phyloP scores from a whole-genome alignment of 1,140 invertebrate species.

The Apis dorsata region DNA sequence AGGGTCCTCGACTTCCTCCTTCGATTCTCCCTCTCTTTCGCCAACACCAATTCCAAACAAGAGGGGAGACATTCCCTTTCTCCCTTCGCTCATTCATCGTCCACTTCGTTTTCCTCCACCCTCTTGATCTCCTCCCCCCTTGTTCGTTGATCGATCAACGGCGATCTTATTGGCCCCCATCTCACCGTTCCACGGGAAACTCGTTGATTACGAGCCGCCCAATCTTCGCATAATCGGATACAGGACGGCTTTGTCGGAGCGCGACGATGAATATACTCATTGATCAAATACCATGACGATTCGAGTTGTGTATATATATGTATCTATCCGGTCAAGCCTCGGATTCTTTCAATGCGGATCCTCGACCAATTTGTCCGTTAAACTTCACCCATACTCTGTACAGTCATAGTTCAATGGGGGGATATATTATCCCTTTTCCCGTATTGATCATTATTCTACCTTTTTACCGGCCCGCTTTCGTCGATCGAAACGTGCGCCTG shows the following conservation, averaged over 20 bases:
- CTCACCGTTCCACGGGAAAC: constrained; percentile 5
- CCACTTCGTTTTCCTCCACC: no score
- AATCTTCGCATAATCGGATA: constrained; percentile 25
- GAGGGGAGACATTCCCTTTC: no score
- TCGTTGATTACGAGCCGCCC: constrained; percentile 33
- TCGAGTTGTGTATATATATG: neutral
- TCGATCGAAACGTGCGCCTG: neutral
- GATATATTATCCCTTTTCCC: constrained; percentile 49
- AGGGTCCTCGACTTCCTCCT: constrained; percentile 58
- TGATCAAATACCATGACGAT: constrained; percentile 18
- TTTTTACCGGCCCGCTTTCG: constrained; percentile 3
- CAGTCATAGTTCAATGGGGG: neutral
- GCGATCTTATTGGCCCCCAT: constrained; percentile 34
- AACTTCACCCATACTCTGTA: constrained; percentile 19
- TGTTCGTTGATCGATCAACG: neutral
- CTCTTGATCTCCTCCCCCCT: no score
- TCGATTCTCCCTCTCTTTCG: neutral
- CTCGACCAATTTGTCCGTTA: constrained; percentile 58
- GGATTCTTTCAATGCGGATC: constrained; percentile 3
- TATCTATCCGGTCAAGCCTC: constrained; percentile 16
- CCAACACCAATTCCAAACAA: no score
- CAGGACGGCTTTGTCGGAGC: constrained; percentile 22
- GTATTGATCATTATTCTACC: constrained; percentile 66
- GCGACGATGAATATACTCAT: constrained; percentile 17
- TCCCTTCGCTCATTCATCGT: neutral